These are phyloP conservation scores for Chloroclystis v-ata DNA, from an alignment of 2,888 invertebrate genomes.

Conservation along the genomic window DNA sequence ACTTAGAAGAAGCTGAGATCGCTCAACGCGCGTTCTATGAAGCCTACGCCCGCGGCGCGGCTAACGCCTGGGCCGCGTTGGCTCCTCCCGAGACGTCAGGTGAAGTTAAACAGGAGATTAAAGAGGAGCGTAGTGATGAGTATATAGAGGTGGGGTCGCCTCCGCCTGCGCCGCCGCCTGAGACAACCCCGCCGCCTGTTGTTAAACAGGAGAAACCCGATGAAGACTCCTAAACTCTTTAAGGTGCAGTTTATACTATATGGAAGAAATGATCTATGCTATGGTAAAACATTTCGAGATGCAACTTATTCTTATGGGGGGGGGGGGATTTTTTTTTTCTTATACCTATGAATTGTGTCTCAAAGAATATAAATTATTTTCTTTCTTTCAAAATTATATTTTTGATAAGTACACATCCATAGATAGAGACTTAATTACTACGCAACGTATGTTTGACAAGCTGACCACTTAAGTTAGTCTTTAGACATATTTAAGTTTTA, in stretches of 20 bases:
- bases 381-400: no score
- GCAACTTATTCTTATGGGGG: no score
- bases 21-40: constrained; percentile 71
- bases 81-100: constrained; percentile 50
- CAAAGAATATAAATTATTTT: no score
- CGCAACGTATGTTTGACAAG: no score
- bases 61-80: constrained; percentile 65
- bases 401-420: no score
- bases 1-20: constrained; percentile 74
- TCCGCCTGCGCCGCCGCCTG: constrained; percentile 37
- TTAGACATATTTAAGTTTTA: no score
- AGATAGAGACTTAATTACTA: no score
- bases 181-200: constrained; percentile 39
- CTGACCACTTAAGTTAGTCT: no score
- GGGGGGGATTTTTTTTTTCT: no score
- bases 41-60: constrained; percentile 68
- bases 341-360: no score
- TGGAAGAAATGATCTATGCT: background rate
- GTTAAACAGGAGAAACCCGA: constrained; percentile 68
- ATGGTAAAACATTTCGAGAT: background rate
- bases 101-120: constrained; percentile 64
- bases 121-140: constrained; percentile 69
- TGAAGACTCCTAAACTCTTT: constrained; percentile 46
- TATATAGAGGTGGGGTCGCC: constrained; percentile 74
- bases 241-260: no score